Conservation (phyloP, 1,140 invertebrate species). For the Doryteuthis pealeii region DNA sequence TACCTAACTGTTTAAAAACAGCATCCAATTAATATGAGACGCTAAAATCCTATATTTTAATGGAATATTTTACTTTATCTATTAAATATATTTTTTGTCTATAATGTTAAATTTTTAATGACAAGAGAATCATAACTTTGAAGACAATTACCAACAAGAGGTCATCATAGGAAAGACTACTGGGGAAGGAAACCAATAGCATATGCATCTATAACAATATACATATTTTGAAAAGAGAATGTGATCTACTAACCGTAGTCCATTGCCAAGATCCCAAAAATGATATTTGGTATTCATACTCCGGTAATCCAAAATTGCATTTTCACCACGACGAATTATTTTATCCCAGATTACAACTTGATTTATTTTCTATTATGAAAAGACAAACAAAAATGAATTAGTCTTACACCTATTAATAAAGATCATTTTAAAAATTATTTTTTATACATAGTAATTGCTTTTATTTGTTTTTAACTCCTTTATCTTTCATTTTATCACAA, state of each 20-base stretch:
- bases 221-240: too few species aligned
- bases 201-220: too few species aligned
- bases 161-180: too few species aligned
- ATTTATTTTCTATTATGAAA: slow-evolving; percentile 64
- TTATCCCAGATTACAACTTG: slow-evolving; percentile 97
- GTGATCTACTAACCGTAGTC: slow-evolving; percentile 74
- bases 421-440: neutral
- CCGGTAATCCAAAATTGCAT: slow-evolving; percentile 86
- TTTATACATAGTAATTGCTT: neutral
- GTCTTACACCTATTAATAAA: neutral
- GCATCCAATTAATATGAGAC: too few species aligned
- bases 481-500: slow-evolving; percentile 1
- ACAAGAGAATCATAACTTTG: too few species aligned
- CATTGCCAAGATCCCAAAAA: slow-evolving; percentile 99
- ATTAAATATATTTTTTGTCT: too few species aligned
- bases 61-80: too few species aligned
- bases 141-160: too few species aligned
- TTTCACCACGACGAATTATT: slow-evolving; percentile 92
- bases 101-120: too few species aligned
- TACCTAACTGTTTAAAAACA: too few species aligned
- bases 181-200: too few species aligned
- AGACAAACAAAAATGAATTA: neutral
- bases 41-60: too few species aligned
- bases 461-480: neutral
- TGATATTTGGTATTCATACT: slow-evolving; percentile 98